These are phyloP conservation scores for Xenentodon cancila DNA, from an alignment of 2,797 vertebrate species.

Conservation along the genomic window DNA sequence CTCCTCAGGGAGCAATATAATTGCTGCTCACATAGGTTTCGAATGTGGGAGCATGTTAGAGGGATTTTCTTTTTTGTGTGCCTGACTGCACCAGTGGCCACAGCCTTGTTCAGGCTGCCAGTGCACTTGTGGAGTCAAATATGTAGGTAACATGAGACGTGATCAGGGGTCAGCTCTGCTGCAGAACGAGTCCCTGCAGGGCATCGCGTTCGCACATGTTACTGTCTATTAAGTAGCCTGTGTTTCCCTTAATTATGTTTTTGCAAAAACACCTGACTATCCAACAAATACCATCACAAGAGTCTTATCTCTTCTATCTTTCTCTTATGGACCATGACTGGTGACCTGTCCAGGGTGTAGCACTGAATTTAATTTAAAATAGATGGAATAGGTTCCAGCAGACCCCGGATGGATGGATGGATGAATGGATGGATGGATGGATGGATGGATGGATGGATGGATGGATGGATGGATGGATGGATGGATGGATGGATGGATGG, in stretches of 20 bases:
- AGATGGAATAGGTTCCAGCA: too few species aligned
- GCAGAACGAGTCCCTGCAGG: conserved; percentile 19
- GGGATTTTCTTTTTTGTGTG: conserved; percentile 77
- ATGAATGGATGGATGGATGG: too few species aligned
- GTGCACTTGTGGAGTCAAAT: conserved; percentile 35
- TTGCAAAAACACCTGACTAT: too few species aligned
- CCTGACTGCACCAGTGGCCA: conserved; percentile 60
- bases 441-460: too few species aligned
- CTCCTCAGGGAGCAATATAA: conserved; percentile 58
- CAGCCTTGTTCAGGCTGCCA: conserved; percentile 45
- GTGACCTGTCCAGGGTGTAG: too few species aligned
- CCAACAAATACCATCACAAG: too few species aligned
- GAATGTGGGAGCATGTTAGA: conserved; percentile 66
- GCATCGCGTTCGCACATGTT: neutral
- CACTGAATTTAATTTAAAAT: too few species aligned
- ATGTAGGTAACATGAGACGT: conserved; percentile 50
- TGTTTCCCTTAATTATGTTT: neutral
- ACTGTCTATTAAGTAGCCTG: neutral
- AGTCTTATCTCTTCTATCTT: too few species aligned
- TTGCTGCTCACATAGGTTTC: conserved; percentile 67
- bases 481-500: too few species aligned
- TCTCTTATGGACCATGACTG: too few species aligned
- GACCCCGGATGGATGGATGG: too few species aligned
- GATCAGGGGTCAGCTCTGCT: conserved; percentile 42
- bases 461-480: too few species aligned